phyloP scores from a whole-genome alignment of 2,797 vertebrate species.

The Anomalospiza imberbis region DNA sequence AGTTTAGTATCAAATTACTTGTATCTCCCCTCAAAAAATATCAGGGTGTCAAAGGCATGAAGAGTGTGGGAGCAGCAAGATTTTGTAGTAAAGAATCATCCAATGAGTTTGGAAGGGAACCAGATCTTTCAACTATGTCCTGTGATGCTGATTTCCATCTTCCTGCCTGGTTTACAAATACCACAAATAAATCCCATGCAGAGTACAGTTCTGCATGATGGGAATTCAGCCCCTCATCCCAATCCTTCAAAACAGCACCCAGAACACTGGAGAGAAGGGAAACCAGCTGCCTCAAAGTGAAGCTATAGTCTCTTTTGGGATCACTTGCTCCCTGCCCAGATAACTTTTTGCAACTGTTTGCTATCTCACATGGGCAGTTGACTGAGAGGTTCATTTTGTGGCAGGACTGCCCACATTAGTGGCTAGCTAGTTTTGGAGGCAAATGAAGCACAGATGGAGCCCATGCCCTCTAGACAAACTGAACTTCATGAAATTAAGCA shows the following conservation, averaged over 20 bases:
- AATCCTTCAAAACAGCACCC: neutral
- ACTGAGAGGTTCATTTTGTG: neutral
- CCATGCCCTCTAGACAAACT: neutral
- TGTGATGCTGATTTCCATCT: neutral
- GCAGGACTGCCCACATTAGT: neutral
- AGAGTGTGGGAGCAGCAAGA: neutral
- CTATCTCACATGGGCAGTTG: neutral
- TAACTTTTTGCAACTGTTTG: neutral
- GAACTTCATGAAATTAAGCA: neutral
- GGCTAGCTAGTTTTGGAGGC: neutral
- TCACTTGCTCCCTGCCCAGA: neutral
- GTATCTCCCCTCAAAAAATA: fast-evolving
- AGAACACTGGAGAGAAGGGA: neutral
- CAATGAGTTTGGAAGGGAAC: neutral
- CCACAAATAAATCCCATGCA: neutral
- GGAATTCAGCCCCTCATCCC: neutral
- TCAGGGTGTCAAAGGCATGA: neutral
- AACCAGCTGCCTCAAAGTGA: neutral
- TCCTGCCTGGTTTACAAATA: neutral
- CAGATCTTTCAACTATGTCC: neutral
- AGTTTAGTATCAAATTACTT: neutral
- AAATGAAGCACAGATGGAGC: neutral
- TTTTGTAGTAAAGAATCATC: neutral
- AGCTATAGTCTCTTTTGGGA: neutral
- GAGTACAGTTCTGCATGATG: neutral